Base-by-base conservation (phyloP, 2,888 invertebrate genomes). In the Aleiodes alternator region DNA sequence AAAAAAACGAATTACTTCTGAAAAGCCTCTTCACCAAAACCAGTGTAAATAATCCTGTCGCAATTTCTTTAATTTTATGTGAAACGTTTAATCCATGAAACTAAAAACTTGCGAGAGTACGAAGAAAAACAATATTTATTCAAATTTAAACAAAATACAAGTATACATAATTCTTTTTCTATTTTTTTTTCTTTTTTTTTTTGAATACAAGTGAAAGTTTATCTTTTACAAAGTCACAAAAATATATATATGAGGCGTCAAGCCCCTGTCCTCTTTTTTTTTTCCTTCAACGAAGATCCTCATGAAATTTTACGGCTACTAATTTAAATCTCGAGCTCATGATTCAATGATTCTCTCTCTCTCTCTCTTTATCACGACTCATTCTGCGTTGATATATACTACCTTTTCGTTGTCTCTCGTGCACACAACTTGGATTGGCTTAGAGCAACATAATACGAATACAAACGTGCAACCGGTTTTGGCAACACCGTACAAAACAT, bases 241-340 rank as follows among this genome's bases (percentile, higher is more conserved):
- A 16, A 55, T 55, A 16, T 55, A 55, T 55, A 55, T 5, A 7
- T n/a, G 8, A 55, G 55, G 14, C 55, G 55, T 55, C 55, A 55
- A 29, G 55, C 14, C 55, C 3, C 23, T 16, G 55, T 55, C 9
- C 43, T 43, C 43, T 43, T 53, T 53, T 55, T 23, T 55, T 55
- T 16, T 23, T 23, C 29, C 55, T 23, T 16, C 55, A 23, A 43
- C 43, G 43, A 43, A 43, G 43, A 55, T 55, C 16, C 55, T 55
- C 31, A 31, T 59, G 11, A 59, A 64, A 64, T 76, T 83, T 85
- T 84, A 84, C 83, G 84, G 83, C 81, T 82, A 83, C 82, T 84
- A 83, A 87, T 86, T 85, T 87, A 85, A 87, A 85, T 83, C 80
- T 23, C 83, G 82, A 83, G 82, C 81, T 80, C 80, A 82, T 84